Base-by-base conservation (phyloP, 2,797 vertebrate genomes). In the Sebastes umbrosus region DNA sequence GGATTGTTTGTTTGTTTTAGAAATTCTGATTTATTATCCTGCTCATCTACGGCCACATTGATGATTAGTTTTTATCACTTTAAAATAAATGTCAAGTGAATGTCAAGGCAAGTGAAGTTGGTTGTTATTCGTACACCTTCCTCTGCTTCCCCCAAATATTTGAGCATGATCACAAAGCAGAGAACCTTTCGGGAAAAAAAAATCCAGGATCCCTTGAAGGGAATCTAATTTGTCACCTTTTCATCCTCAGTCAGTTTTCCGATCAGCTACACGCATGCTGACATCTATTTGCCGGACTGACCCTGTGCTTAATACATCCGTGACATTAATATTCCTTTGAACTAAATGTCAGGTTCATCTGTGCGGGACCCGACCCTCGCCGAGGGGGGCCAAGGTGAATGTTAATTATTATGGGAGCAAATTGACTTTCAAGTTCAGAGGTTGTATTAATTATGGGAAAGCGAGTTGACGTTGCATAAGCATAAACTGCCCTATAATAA, bases 241-340 rank as follows among this genome's bases (percentile, higher is more conserved):
- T 86, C 55, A 79, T 90, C 69, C 64, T 60, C 34, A 67, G 50
- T 82, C 64, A 65, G n/a, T 60, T 77, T 72, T 70, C n/a, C 10
- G 8, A 90, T 89, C 64, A 77, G 66, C 71, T 57, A 63, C 65
- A 80, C 25, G 43, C 70, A 73, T 50, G 55, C 84, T 69, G 70
- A 86, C 80, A 80, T 77, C 69, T 43, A 72, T 86, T 84, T 84
- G 62, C 50, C 6, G 9, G n/a, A 25, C 55, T 64, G 76, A 84
- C 80, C 84, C 76, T 46, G 46, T 46, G 74, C 82, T 87, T 76
- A 54, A 76, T 79, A 82, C 81, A 85, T 68, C 34, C 27, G 8
- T 85, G 88, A 86, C 75, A 86, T 90, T 90, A 90, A 86, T 85
- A 88, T 83, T 83, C 79, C 82, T 92, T 90, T 94, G 87, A 93